phyloP scores from a whole-genome alignment of 2,888 invertebrate genomes.

The Lapara coniferarum region DNA sequence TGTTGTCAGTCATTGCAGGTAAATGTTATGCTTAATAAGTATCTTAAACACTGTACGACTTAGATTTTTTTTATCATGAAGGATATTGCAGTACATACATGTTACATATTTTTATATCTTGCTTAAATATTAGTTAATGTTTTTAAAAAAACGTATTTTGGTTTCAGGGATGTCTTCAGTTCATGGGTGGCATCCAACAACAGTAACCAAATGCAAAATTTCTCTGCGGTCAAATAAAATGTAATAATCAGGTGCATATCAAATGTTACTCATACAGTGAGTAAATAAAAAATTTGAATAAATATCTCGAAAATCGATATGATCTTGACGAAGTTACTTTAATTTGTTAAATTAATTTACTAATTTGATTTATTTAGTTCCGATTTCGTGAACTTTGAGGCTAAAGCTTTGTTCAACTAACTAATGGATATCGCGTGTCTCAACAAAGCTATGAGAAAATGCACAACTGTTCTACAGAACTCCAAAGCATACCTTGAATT shows the following conservation, averaged over 20 bases:
- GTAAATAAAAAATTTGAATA: neutral
- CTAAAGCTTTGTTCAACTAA: neutral
- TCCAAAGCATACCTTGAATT: too few species aligned
- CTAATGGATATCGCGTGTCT: neutral
- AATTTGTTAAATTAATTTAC: constrained; percentile 10
- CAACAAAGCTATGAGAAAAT: neutral
- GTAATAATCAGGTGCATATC: constrained; percentile 57
- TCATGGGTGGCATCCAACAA: constrained; percentile 95
- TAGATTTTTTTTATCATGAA: too few species aligned
- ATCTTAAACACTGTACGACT: too few species aligned
- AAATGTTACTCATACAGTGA: constrained; percentile 42
- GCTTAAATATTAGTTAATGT: neutral
- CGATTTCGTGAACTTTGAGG: neutral
- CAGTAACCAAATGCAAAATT: constrained; percentile 90
- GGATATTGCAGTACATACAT: too few species aligned
- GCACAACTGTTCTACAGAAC: too few species aligned
- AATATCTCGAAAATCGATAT: constrained; percentile 4
- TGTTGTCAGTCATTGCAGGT: constrained; percentile 97
- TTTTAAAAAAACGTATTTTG: constrained; percentile 30
- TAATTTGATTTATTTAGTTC: neutral
- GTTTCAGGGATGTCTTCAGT: constrained; percentile 94
- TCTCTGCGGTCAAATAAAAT: constrained; percentile 90
- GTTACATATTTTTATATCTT: too few species aligned
- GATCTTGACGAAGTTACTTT: neutral
- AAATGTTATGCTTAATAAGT: constrained; percentile 31